Percentiles rank a stretch among this genome's conserved stretches.
Conservation (phyloP, 1,140 invertebrate genomes). For the Drosophila cardini region DNA sequence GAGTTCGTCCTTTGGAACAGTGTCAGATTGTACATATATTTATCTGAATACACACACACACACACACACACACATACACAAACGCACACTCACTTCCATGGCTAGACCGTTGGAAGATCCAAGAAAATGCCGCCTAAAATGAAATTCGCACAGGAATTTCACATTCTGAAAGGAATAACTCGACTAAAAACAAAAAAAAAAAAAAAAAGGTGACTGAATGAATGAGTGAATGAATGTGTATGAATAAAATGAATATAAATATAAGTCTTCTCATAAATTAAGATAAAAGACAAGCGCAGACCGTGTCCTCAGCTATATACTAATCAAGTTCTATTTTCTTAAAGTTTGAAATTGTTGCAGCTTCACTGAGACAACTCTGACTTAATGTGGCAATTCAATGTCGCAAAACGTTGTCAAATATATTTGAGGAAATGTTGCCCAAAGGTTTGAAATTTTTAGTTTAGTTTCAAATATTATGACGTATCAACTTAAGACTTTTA, state of each 20-base stretch:
- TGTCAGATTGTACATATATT: slow-evolving; percentile 25
- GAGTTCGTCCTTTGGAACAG: slow-evolving; percentile 31
- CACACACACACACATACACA: neutral
- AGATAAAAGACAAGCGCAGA: slow-evolving; percentile 13
- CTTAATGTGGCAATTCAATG: slow-evolving; percentile 1
- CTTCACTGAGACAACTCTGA: too few species aligned
- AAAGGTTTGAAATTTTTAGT: too few species aligned
- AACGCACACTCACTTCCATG: neutral
- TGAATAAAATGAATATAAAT: slow-evolving; percentile 19
- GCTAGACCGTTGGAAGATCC: slow-evolving; percentile 23
- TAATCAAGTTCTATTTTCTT: slow-evolving; percentile 8
- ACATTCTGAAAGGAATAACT: slow-evolving; percentile 18
- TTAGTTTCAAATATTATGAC: too few species aligned
- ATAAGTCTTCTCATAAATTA: slow-evolving; percentile 24
- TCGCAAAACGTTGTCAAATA: too few species aligned
- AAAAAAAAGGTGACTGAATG: neutral
- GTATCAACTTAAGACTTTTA: too few species aligned
- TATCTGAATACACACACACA: slow-evolving; percentile 1
- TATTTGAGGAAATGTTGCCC: too few species aligned
- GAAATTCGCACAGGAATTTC: slow-evolving; percentile 18
- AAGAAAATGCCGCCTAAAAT: slow-evolving; percentile 38
- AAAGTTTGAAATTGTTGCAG: neutral
- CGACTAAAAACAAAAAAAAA: neutral
- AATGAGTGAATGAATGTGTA: slow-evolving; percentile 5
- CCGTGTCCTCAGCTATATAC: neutral